phyloP scores from a whole-genome alignment of 2,888 invertebrate species.

The Neoscelio sp. region DNA sequence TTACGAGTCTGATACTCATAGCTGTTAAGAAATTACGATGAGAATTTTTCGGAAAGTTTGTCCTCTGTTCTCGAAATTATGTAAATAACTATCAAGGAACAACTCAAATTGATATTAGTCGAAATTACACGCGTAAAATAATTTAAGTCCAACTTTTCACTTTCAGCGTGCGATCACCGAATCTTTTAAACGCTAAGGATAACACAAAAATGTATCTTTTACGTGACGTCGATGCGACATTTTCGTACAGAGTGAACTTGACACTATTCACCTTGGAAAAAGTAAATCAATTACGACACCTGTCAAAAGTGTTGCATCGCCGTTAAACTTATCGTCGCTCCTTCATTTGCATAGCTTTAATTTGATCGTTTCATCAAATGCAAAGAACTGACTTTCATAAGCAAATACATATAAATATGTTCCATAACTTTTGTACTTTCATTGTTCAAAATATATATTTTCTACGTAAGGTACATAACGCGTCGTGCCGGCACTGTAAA shows the following conservation, averaged over 20 bases:
- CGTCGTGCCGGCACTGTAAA: conserved; percentile 62
- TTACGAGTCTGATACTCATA: conserved; percentile 49
- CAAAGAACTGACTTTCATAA: conserved; percentile 68
- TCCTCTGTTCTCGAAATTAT: no score
- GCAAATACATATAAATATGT: conserved; percentile 63
- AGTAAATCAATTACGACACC: no score
- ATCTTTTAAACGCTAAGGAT: conserved; percentile 39
- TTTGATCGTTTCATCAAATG: conserved; percentile 60
- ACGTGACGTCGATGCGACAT: no score
- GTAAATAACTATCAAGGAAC: conserved; percentile 27
- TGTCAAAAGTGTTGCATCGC: no score
- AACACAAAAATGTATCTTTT: conserved; percentile 9
- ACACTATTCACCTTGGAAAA: no score
- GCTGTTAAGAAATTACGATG: conserved; percentile 33
- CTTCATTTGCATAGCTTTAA: conserved; percentile 36
- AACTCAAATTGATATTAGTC: conserved; percentile 26
- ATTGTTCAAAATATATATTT: conserved; percentile 67
- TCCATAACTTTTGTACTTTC: conserved; percentile 68
- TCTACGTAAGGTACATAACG: conserved; percentile 64
- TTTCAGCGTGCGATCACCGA: conserved; percentile 28
- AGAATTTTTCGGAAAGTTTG: conserved; percentile 5
- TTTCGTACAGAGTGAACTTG: no score
- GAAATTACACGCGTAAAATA: conserved; percentile 44
- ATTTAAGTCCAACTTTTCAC: conserved; percentile 49
- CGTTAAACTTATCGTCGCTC: no score